Evolutionary conservation across 1,140 invertebrate species (phyloP).

Genomic region (Papilio polytes): DNA sequence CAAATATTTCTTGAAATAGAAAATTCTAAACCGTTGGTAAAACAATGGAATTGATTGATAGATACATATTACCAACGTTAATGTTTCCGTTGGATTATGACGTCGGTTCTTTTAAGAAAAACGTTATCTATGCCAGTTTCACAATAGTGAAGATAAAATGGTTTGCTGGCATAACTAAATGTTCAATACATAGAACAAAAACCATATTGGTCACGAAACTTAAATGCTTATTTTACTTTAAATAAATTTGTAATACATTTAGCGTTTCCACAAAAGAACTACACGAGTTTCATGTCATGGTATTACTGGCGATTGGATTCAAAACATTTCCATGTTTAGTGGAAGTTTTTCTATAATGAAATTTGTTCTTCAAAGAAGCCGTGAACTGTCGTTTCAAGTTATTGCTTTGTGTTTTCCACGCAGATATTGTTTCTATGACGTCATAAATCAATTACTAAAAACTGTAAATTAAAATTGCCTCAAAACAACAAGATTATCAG

Average conservation of each 20-base stretch:
- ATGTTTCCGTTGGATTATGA: not conserved
- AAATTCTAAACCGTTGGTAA: not conserved
- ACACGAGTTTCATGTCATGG: not conserved
- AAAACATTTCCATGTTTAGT: conserved; percentile 3
- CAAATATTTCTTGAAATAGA: not conserved
- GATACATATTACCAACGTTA: not conserved
- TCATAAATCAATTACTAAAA: not conserved
- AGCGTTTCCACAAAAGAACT: not conserved
- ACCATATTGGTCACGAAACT: conserved; percentile 16
- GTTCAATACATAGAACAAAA: not conserved
- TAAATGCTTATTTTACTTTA: not conserved
- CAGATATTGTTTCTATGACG: not conserved
- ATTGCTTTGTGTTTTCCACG: conserved; percentile 1
- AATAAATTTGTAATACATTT: conserved; percentile 1
- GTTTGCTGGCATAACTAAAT: not conserved
- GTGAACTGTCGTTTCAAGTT: not conserved
- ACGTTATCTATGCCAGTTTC: not conserved
- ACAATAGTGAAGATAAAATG: too few species aligned
- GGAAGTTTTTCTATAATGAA: conserved; percentile 2
- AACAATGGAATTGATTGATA: conserved; percentile 10
- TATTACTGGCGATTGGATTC: not conserved
- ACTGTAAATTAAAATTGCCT: not conserved
- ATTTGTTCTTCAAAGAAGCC: conserved; percentile 3
- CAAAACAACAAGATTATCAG: not conserved
- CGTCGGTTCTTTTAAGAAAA: not conserved